phyloP scores from a whole-genome alignment of 1,140 invertebrate species.

The Aradophagus sp. region DNA sequence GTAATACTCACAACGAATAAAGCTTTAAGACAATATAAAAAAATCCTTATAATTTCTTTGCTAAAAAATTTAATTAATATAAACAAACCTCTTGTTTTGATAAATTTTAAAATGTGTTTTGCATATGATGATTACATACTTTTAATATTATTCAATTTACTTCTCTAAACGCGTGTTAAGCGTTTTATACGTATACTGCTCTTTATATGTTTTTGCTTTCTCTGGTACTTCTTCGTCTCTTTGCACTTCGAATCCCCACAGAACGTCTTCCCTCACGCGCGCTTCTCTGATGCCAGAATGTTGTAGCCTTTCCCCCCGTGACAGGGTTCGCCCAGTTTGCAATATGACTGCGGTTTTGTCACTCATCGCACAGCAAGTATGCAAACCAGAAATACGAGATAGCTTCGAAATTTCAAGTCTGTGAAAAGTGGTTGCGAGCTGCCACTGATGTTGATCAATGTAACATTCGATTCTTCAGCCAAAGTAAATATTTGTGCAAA shows the following conservation, averaged over 20 bases:
- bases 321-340: slow-evolving; percentile 37
- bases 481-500: slow-evolving; percentile 36
- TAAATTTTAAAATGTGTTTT: too few species aligned
- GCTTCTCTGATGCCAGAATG: slow-evolving; percentile 37
- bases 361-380: slow-evolving; percentile 41
- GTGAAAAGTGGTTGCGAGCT: slow-evolving; percentile 20
- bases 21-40: too few species aligned
- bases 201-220: slow-evolving; percentile 48
- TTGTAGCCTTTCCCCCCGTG: slow-evolving; percentile 28
- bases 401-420: slow-evolving; percentile 34
- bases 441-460: slow-evolving; percentile 20
- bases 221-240: slow-evolving; percentile 38
- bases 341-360: slow-evolving; percentile 49
- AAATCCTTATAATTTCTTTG: too few species aligned
- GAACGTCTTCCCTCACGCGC: slow-evolving; percentile 21
- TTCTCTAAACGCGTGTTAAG: slow-evolving; percentile 55
- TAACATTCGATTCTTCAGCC: slow-evolving; percentile 35
- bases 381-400: slow-evolving; percentile 46
- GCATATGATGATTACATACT: too few species aligned
- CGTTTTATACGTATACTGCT: slow-evolving; percentile 53
- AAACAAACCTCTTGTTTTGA: too few species aligned
- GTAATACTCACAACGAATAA: too few species aligned
- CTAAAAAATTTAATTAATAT: too few species aligned
- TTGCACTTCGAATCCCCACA: slow-evolving; percentile 10
- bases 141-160: slow-evolving; percentile 36